Conservation (phyloP, 2,888 invertebrate genomes). For the Lasioglossum vierecki region DNA sequence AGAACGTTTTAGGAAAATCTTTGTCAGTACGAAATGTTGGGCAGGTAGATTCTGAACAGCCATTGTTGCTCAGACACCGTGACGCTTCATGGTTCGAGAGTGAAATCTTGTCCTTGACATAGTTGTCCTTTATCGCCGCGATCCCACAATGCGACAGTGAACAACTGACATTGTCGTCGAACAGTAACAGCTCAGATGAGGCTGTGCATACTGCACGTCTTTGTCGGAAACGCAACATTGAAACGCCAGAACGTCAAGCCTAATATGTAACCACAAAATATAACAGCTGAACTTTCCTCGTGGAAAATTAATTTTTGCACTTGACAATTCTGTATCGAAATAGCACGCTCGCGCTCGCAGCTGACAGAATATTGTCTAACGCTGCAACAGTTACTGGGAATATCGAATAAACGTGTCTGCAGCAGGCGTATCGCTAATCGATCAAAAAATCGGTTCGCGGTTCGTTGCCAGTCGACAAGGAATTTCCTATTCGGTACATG, state of each 20-base stretch:
- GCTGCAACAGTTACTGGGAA: background rate
- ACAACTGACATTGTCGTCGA: constrained; percentile 7
- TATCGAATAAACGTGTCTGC: background rate
- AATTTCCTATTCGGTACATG: background rate
- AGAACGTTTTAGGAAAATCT: background rate
- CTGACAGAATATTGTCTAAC: background rate
- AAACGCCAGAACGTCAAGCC: background rate
- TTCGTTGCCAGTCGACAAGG: background rate
- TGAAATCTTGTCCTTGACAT: constrained; percentile 72
- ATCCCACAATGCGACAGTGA: constrained; percentile 12
- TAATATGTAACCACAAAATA: background rate
- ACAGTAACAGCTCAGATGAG: constrained; percentile 5
- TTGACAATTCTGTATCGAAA: background rate
- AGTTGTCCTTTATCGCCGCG: constrained; percentile 54
- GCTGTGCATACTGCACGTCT: background rate
- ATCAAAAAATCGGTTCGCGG: constrained; percentile 12
- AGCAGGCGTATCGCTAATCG: background rate
- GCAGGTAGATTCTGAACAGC: constrained; percentile 27
- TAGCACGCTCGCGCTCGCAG: no score
- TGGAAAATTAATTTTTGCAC: background rate
- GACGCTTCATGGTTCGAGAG: constrained; percentile 58
- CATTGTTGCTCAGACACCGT: constrained; percentile 44
- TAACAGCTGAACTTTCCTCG: background rate
- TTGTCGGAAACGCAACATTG: background rate
- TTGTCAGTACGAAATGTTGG: background rate